Evolutionary conservation across 1,140 invertebrate genomes (phyloP).

Genomic region (Cotesia chilonis): DNA sequence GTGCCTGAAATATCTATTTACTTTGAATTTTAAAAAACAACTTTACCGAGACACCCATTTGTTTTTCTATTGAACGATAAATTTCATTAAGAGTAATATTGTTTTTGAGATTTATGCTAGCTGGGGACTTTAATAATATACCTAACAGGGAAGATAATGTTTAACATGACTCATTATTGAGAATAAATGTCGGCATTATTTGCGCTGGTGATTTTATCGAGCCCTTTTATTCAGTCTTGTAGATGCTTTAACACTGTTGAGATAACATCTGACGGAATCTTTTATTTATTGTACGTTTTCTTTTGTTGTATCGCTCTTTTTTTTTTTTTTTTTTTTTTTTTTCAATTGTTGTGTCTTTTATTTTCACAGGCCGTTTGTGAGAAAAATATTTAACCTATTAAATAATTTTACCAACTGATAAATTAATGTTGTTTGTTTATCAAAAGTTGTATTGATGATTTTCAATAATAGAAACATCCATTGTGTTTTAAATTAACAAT

Average conservation of each 20-base stretch:
- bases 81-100: too few relatives aligned
- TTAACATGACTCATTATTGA: constrained; percentile 17
- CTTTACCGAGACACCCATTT: too few relatives aligned
- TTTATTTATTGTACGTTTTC: neutral
- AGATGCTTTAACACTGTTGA: constrained; percentile 1
- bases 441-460: too few relatives aligned
- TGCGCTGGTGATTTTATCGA: constrained; percentile 11
- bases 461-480: too few relatives aligned
- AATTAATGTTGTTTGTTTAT: too few relatives aligned
- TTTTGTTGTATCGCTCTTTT: neutral
- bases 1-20: neutral
- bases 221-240: neutral
- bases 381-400: too few relatives aligned
- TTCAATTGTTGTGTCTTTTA: neutral
- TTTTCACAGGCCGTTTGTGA: too few relatives aligned
- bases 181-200: constrained; percentile 15
- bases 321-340: too few relatives aligned
- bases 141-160: constrained; percentile 1
- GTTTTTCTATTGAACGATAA: too few relatives aligned
- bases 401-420: too few relatives aligned
- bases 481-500: too few relatives aligned
- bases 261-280: neutral
- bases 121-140: neutral
- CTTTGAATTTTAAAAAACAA: neutral
- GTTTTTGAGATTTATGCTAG: neutral